Base-by-base conservation (phyloP, 2,113 vertebrate species). In the Eudyptes chrysolophus region DNA sequence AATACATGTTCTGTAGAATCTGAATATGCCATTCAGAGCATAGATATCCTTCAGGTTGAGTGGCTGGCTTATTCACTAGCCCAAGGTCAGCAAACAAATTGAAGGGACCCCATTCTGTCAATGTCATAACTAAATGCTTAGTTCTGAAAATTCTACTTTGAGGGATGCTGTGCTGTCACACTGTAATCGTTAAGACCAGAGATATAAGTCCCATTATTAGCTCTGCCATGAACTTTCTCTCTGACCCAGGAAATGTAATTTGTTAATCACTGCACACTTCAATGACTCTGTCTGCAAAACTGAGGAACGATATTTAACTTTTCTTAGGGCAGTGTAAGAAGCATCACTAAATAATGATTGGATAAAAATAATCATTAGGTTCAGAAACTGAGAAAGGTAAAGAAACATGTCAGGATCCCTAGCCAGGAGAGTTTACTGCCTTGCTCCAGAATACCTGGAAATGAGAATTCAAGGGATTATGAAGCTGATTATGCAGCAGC, bases 231-330 rank as follows among this genome's bases (percentile, higher is more conserved):
- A 85, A 55, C 57, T 96, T 95, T 87, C 77, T 92, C 44, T 76
- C 44, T 94, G 83, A 95, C 92, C 77, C 72, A 77, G 78, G 71
- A 92, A 93, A 94, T 68, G 72, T 89, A 89, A 91, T 95, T 94
- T 94, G 61, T 89, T 97, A 85, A 95, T 82, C 27, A 12, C 64
- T 84, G 51, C 55, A 86, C n/a, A 55, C 30, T 93, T 94, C 69
- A 92, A 9, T 68, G 90, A 85, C 14, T 93, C 26, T 72, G 8
- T 94, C 65, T 84, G 65, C 22, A 74, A 82, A 88, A 91, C 22
- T 30, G 24, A 74, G 55, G 60, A 75, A 38, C 16, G 54, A 66
- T 79, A 72, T 92, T 96, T 75, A 46, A 88, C 57, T 81, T 92
- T 62, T 83, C 72, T 70, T 68, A 54, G 1, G 9, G 60, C 25